Percentiles rank a stretch among this genome's conserved stretches.
Conservation (phyloP, 1,140 invertebrate species). For the Acyrthosiphon pisum region DNA sequence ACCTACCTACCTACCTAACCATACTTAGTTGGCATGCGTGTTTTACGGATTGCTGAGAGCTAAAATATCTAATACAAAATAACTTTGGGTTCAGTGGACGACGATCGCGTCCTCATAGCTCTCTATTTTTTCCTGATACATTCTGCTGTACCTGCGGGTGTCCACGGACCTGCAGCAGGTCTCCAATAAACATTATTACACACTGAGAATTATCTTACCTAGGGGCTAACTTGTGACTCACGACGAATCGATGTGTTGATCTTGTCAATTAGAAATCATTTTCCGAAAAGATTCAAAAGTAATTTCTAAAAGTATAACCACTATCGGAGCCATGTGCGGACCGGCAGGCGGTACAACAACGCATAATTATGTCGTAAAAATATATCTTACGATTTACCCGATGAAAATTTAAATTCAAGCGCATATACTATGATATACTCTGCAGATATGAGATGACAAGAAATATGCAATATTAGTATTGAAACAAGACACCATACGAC, state of each 20-base stretch:
- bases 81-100: constrained; percentile 23
- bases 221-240: background rate
- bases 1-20: background rate
- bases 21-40: background rate
- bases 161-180: background rate
- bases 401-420: background rate
- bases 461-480: background rate
- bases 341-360: background rate
- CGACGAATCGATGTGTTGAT: background rate
- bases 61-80: background rate
- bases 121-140: background rate
- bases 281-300: background rate
- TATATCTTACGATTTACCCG: background rate
- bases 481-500: background rate
- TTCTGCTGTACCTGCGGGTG: background rate
- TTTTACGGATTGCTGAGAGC: background rate
- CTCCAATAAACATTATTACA: background rate
- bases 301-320: background rate
- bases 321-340: background rate
- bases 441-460: background rate
- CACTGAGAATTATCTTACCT: background rate
- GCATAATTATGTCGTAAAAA: background rate
- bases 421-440: background rate
- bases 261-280: constrained; percentile 6
- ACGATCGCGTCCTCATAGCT: background rate